phyloP scores from a whole-genome alignment of 1,140 invertebrate species.

The Drusus annulatus region DNA sequence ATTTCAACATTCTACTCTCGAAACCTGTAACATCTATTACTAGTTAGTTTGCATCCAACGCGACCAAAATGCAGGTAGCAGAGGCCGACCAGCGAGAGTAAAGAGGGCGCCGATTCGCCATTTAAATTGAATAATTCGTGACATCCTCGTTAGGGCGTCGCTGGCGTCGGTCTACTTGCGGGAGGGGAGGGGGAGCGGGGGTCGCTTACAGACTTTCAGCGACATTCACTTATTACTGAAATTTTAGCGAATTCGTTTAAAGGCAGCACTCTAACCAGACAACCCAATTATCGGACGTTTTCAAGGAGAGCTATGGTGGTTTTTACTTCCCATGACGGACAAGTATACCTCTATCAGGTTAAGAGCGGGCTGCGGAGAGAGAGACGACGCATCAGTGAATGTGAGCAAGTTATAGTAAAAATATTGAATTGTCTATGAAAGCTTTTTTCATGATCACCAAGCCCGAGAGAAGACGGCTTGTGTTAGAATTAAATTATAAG shows the following conservation, averaged over 20 bases:
- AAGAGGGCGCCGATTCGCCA: slow-evolving; percentile 31
- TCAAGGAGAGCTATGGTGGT: neutral
- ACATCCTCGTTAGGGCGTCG: slow-evolving; percentile 55
- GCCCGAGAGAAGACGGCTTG: too few relatives aligned
- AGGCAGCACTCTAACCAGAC: slow-evolving; percentile 39
- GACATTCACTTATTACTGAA: slow-evolving; percentile 44
- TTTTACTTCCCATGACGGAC: slow-evolving; percentile 5
- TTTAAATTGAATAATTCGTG: slow-evolving; percentile 59
- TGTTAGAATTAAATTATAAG: too few relatives aligned
- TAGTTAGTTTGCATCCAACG: neutral
- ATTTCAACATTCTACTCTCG: too few relatives aligned
- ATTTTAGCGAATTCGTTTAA: slow-evolving; percentile 53
- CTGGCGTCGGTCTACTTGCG: neutral
- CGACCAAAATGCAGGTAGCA: neutral
- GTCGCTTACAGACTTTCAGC: neutral
- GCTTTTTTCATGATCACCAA: too few relatives aligned
- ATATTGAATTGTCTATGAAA: too few relatives aligned
- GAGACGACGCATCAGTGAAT: too few relatives aligned
- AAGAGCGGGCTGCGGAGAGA: too few relatives aligned
- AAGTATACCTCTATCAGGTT: slow-evolving; percentile 7
- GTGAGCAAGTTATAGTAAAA: too few relatives aligned
- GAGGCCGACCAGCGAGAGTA: neutral
- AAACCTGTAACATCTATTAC: too few relatives aligned
- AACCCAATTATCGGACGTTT: slow-evolving; percentile 55
- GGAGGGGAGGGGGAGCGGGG: neutral